A percentile compares a stretch with the other conserved stretches of the same genome.
These are phyloP conservation scores for Protodeltote pygarga DNA, from an alignment of 2,888 invertebrate genomes.

Conservation along the genomic window DNA sequence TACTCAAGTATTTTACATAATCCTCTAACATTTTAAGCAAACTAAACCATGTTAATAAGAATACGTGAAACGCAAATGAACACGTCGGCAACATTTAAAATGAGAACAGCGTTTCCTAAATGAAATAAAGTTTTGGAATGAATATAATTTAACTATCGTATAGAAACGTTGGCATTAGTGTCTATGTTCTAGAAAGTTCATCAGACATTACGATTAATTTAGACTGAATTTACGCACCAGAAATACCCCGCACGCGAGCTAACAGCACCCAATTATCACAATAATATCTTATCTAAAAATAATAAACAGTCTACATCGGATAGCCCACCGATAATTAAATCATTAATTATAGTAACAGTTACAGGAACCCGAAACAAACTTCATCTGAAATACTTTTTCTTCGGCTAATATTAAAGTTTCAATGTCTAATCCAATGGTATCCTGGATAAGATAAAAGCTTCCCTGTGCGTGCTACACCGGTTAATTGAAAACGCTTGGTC, in stretches of 20 bases:
- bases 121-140: no score
- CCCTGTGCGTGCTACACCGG: conserved; percentile 20
- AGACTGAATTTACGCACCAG: conserved; percentile 6
- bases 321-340: background rate
- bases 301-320: conserved; percentile 1
- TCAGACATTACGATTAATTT: conserved; percentile 9
- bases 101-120: no score
- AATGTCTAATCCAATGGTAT: conserved; percentile 15
- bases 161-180: background rate
- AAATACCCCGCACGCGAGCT: conserved; percentile 26
- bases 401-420: conserved; percentile 21
- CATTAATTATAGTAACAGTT: background rate
- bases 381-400: conserved; percentile 20
- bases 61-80: background rate
- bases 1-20: conserved; percentile 14
- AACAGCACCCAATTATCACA: conserved; percentile 15
- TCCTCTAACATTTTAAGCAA: conserved; percentile 8
- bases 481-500: conserved; percentile 39
- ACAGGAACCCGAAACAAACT: conserved; percentile 7
- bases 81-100: no score
- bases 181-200: conserved; percentile 1
- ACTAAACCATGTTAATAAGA: conserved; percentile 17
- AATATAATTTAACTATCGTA: background rate
- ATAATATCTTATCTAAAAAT: conserved; percentile 12
- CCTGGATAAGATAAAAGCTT: conserved; percentile 7